Evolutionary conservation across 2,888 invertebrate species (phyloP).

Genomic region (Tillus elongatus): DNA sequence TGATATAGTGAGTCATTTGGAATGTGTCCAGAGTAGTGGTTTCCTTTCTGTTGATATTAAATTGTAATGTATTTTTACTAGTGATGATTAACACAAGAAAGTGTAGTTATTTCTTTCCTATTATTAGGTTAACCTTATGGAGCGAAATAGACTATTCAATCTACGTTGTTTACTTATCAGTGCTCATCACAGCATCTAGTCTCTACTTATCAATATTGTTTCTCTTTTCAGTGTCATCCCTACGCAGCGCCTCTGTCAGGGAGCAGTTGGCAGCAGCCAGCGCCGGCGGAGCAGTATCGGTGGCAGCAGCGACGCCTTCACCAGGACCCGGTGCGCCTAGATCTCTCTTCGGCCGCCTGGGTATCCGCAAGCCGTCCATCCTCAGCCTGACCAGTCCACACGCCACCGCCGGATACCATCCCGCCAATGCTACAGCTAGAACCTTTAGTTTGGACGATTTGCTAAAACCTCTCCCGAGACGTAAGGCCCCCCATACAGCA

Average conservation of each 20-base stretch:
- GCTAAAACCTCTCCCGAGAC: constrained; percentile 73
- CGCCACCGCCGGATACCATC: constrained; percentile 41
- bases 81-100: too few species aligned
- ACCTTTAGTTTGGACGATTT: constrained; percentile 85
- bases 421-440: constrained; percentile 62
- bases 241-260: constrained; percentile 51
- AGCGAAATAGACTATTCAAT: too few species aligned
- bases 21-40: too few species aligned
- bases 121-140: too few species aligned
- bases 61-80: too few species aligned
- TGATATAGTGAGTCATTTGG: too few species aligned
- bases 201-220: too few species aligned
- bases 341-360: constrained; percentile 72
- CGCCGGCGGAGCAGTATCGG: constrained; percentile 37
- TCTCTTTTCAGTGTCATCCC: constrained; percentile 32
- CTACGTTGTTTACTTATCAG: too few species aligned
- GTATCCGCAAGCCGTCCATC: constrained; percentile 81
- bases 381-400: constrained; percentile 67
- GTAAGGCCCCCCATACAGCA: constrained; percentile 52
- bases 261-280: constrained; percentile 47
- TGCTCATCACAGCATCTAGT: too few species aligned
- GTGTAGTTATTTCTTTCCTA: too few species aligned
- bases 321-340: constrained; percentile 50
- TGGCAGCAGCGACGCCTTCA: constrained; percentile 39
- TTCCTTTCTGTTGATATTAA: too few species aligned